These are phyloP conservation scores for Caloenas nicobarica DNA, from an alignment of 2,113 vertebrate species.

Conservation along the genomic window DNA sequence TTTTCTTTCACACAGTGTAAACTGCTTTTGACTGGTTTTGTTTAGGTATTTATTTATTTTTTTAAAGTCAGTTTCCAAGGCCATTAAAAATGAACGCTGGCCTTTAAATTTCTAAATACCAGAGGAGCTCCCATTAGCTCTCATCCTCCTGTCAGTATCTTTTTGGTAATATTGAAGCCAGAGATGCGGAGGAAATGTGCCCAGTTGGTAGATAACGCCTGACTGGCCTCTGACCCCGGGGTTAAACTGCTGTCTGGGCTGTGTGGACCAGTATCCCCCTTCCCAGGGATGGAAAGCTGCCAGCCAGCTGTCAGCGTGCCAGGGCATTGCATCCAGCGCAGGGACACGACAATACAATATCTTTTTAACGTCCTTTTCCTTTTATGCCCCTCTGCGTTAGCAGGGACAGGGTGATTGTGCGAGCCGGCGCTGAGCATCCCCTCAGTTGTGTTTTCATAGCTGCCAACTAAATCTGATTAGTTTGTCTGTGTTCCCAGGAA, in stretches of 20 bases:
- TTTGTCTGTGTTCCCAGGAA: not conserved
- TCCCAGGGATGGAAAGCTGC: slow-evolving; percentile 77
- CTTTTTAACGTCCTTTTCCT: not conserved
- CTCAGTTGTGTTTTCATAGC: slow-evolving; percentile 32
- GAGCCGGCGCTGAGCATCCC: not conserved
- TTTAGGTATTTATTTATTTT: not conserved
- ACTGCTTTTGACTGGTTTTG: slow-evolving; percentile 37
- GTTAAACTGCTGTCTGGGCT: slow-evolving; percentile 85
- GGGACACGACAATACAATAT: rapidly evolving
- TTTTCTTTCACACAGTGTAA: not conserved
- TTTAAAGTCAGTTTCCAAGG: not conserved
- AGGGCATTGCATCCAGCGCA: not conserved
- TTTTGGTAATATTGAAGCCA: slow-evolving; percentile 14
- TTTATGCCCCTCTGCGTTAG: not conserved
- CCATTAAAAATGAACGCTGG: slow-evolving; percentile 49
- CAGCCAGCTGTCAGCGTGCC: slow-evolving; percentile 65
- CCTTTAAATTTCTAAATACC: slow-evolving; percentile 52
- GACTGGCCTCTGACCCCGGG: slow-evolving; percentile 86
- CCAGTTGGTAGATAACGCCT: slow-evolving; percentile 82
- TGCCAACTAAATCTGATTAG: slow-evolving; percentile 66
- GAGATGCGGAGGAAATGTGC: slow-evolving; percentile 66
- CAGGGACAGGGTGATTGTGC: not conserved
- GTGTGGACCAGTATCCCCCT: slow-evolving; percentile 74
- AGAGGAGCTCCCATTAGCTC: slow-evolving; percentile 46
- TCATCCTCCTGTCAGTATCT: slow-evolving; percentile 44